Conservation (phyloP, 2,113 vertebrate species). For the Pipa parva region DNA sequence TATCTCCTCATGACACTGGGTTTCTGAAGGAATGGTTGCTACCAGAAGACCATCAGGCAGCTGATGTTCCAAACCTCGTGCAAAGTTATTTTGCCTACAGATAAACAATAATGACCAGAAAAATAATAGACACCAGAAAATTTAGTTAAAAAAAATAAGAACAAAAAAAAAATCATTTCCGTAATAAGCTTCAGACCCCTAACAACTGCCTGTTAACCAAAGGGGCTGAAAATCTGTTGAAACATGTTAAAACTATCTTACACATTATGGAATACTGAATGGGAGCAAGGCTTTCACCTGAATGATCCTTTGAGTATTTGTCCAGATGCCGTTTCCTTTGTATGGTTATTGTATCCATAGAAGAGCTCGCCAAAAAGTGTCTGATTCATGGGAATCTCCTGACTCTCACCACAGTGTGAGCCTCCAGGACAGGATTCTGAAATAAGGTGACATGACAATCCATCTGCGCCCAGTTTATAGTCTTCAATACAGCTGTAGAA, state of each 20-base stretch:
- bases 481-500: slow-evolving; percentile 87
- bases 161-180: too few relatives aligned
- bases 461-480: slow-evolving; percentile 86
- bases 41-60: slow-evolving; percentile 92
- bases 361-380: slow-evolving; percentile 93
- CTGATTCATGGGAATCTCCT: slow-evolving; percentile 89
- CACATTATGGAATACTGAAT: too few relatives aligned
- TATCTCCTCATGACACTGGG: slow-evolving; percentile 90
- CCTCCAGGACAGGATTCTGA: slow-evolving; percentile 81
- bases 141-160: too few relatives aligned
- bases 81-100: slow-evolving; percentile 93
- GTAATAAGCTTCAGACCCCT: too few relatives aligned
- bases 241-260: too few relatives aligned
- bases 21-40: slow-evolving; percentile 86
- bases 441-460: slow-evolving; percentile 86
- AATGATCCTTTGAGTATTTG: slow-evolving; percentile 93
- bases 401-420: slow-evolving; percentile 77
- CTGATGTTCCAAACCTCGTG: slow-evolving; percentile 91
- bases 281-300: slow-evolving; percentile 70
- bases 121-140: not conserved
- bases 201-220: too few relatives aligned
- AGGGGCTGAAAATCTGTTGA: too few relatives aligned
- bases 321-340: slow-evolving; percentile 76
- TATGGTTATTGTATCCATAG: slow-evolving; percentile 95
- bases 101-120: not conserved